Evolutionary conservation across 2,113 vertebrate genomes (phyloP), one percentile per base, ranked within the genome.

Genomic region (Peromyscus polionotus): DNA sequence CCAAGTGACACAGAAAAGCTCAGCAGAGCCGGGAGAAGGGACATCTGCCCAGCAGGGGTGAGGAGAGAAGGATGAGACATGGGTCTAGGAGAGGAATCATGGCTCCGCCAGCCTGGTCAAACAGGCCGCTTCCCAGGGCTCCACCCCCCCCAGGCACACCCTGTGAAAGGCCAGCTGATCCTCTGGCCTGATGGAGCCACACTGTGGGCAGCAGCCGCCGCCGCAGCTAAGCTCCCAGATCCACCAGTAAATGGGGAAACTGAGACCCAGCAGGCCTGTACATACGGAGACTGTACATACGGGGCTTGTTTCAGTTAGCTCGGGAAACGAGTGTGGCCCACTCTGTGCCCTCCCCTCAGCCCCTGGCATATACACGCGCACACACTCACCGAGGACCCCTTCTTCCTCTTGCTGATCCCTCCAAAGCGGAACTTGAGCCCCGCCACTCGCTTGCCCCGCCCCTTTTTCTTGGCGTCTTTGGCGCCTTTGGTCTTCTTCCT

Each of bases 371-470:
- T 14, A n/a, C 1, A 48, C 28, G 1, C 88, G 5, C 3, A 16
- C 39, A 26, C 14, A 0, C 6, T 98, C 98, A 99, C 99, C 85
- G 99, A 99, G 90, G 99, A 99, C 8, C 99, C 99, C 96, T 99
- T 99, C 99, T 99, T 99, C 98, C 99, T 99, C 98, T 99, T 99
- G 98, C 99, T 98, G 81, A 99, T 98, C 72, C 98, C 99, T 96
- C 99, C 99, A 54, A 99, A 99, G 95, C 99, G 99, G 97, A 99
- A 99, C 98, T 99, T 99, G 97, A 99, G 96, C 90, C 98, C 98
- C 0, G 96, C 79, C 96, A 98, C 98, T 98, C 99, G 99, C 97
- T 99, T 99, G 76, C 99, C 99, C 96, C 99, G 99, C 36, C 99
- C 98, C 90, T 99, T 99, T 96, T 99, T 99, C 99, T 99, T 99